Evolutionary conservation across 1,140 invertebrate genomes (phyloP).

Genomic region (Triops cancriformis): DNA sequence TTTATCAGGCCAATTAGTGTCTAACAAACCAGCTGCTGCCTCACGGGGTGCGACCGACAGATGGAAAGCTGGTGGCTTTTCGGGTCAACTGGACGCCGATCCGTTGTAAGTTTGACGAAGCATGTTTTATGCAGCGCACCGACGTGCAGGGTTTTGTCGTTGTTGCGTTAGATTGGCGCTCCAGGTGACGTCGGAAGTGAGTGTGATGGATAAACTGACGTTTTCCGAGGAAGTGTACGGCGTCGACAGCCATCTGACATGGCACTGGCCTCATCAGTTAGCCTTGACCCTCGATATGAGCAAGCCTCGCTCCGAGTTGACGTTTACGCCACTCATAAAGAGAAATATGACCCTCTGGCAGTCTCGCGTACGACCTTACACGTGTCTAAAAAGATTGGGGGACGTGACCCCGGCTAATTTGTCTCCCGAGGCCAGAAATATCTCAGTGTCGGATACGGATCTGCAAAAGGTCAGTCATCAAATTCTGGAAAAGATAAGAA

Average conservation of each 20-base stretch:
- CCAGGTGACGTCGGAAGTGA: neutral
- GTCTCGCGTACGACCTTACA: neutral
- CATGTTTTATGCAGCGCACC: neutral
- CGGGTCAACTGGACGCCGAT: neutral
- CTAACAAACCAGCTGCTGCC: neutral
- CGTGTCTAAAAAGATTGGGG: neutral
- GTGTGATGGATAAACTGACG: neutral
- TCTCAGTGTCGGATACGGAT: neutral
- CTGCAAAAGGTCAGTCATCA: neutral
- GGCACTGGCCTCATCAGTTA: neutral
- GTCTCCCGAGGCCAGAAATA: neutral
- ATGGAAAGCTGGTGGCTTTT: neutral
- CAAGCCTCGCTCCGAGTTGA: neutral
- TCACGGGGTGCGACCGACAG: neutral
- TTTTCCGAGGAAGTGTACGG: neutral
- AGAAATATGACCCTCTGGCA: conserved; percentile 6
- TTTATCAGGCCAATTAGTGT: neutral
- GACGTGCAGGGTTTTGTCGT: neutral
- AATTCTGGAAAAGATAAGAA: neutral
- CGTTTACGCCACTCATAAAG: neutral
- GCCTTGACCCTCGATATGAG: neutral
- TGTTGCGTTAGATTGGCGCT: neutral
- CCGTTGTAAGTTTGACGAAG: neutral
- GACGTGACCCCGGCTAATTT: neutral
- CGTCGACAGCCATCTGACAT: neutral